phyloP scores from a whole-genome alignment of 2,888 invertebrate genomes.

The Odontomyia ornata region DNA sequence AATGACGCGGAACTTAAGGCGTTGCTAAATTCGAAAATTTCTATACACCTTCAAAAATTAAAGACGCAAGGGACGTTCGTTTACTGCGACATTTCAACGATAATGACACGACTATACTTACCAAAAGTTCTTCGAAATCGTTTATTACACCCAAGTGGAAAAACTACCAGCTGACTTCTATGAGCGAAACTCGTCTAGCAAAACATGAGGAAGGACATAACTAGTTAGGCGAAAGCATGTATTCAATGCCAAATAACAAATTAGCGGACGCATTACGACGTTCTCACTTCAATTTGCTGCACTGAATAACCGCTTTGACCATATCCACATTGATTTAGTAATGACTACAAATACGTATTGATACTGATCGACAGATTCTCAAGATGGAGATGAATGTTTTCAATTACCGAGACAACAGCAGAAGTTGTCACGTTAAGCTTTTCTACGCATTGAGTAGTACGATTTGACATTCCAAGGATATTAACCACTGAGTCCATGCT shows the following conservation, averaged over 20 bases:
- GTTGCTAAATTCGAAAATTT: not conserved
- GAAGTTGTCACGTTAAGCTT: not conserved
- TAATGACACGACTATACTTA: not conserved
- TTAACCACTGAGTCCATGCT: not conserved
- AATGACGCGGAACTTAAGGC: not conserved
- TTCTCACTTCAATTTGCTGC: not conserved
- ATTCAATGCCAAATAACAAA: not conserved
- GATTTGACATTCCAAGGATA: not conserved
- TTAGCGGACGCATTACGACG: too few relatives aligned
- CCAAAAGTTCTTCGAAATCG: not conserved
- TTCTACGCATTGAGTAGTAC: not conserved
- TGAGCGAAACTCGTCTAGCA: not conserved
- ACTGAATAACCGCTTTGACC: not conserved
- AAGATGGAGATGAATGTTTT: not conserved
- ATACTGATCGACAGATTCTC: constrained; percentile 5
- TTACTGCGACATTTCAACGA: not conserved
- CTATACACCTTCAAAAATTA: not conserved
- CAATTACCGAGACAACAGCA: not conserved
- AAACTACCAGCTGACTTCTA: not conserved
- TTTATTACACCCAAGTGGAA: not conserved
- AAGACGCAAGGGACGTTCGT: not conserved
- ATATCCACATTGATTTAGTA: constrained; percentile 5
- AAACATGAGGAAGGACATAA: constrained; percentile 1
- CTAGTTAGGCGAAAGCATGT: constrained; percentile 6
- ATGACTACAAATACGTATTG: not conserved